phyloP scores from a whole-genome alignment of 2,113 vertebrate species.

The Cyanoliseus patagonus region DNA sequence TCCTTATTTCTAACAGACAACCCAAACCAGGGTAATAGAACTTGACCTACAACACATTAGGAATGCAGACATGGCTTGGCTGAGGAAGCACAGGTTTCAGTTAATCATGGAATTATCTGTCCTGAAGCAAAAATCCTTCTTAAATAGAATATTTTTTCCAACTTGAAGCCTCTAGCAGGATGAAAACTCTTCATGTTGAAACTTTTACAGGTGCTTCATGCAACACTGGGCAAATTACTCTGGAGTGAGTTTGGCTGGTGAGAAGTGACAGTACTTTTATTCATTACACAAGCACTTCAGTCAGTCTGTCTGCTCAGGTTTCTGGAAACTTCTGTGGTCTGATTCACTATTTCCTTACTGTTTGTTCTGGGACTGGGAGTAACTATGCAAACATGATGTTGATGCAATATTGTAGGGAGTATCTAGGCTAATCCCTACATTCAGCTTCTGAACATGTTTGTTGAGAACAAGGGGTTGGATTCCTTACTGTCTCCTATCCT shows the following conservation, averaged over 20 bases:
- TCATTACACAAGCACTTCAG: constrained; percentile 53
- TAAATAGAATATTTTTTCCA: constrained; percentile 1
- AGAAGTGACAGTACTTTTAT: constrained; percentile 46
- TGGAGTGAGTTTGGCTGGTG: not conserved
- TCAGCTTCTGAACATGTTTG: constrained; percentile 21
- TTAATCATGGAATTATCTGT: not conserved
- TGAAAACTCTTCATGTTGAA: constrained; percentile 1
- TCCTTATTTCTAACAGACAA: not conserved
- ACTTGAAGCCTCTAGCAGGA: not conserved
- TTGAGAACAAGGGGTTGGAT: not conserved
- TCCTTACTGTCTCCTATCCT: not conserved
- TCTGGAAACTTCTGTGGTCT: constrained; percentile 57
- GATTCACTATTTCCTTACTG: constrained; percentile 62
- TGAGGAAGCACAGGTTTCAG: not conserved
- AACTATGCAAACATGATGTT: constrained; percentile 50
- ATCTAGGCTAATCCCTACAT: constrained; percentile 43
- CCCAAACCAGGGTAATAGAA: not conserved
- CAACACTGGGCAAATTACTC: constrained; percentile 16
- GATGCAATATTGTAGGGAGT: constrained; percentile 59
- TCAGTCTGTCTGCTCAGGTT: constrained; percentile 45
- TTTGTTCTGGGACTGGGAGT: constrained; percentile 63
- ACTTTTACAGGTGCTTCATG: constrained; percentile 34
- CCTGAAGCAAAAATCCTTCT: not conserved
- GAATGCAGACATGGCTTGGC: not conserved
- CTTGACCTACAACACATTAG: not conserved